These are phyloP conservation scores for Nomada fucata DNA, from an alignment of 2,888 invertebrate species.

Conservation along the genomic window DNA sequence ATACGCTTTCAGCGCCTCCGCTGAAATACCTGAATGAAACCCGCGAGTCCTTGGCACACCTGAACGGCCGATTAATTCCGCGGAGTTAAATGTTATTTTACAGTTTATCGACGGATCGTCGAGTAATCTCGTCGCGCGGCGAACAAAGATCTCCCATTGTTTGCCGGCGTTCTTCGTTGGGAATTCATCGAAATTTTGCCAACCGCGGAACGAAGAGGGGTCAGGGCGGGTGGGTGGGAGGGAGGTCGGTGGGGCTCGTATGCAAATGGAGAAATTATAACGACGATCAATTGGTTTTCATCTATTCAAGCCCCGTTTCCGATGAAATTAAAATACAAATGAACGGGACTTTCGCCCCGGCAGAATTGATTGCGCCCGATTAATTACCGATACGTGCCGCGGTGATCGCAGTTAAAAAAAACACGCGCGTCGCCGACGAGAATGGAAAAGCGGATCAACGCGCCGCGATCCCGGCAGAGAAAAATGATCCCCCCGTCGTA, in stretches of 20 bases:
- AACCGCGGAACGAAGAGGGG: neutral
- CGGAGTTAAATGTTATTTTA: slow-evolving; percentile 2
- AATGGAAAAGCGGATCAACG: slow-evolving; percentile 11
- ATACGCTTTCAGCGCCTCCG: slow-evolving; percentile 6
- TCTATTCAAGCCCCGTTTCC: neutral
- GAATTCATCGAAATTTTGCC: neutral
- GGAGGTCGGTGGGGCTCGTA: neutral
- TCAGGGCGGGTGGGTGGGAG: too few relatives aligned
- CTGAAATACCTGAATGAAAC: slow-evolving; percentile 22
- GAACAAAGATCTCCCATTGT: neutral
- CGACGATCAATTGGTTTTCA: slow-evolving; percentile 26
- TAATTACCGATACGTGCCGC: slow-evolving; percentile 31
- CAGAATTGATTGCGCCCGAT: slow-evolving; percentile 31
- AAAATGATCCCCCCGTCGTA: slow-evolving; percentile 24
- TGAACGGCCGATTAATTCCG: slow-evolving; percentile 26
- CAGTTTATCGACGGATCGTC: neutral
- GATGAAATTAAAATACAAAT: slow-evolving; percentile 38
- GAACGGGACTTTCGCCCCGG: slow-evolving; percentile 1
- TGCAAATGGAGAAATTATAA: slow-evolving; percentile 1
- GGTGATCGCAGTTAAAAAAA: neutral
- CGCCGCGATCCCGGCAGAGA: neutral
- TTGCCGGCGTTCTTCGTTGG: neutral
- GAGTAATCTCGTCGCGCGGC: neutral
- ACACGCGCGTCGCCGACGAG: too few relatives aligned
- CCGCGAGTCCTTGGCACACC: slow-evolving; percentile 32